phyloP scores from a whole-genome alignment of 1,140 invertebrate genomes.

The Vanessa tameamea region DNA sequence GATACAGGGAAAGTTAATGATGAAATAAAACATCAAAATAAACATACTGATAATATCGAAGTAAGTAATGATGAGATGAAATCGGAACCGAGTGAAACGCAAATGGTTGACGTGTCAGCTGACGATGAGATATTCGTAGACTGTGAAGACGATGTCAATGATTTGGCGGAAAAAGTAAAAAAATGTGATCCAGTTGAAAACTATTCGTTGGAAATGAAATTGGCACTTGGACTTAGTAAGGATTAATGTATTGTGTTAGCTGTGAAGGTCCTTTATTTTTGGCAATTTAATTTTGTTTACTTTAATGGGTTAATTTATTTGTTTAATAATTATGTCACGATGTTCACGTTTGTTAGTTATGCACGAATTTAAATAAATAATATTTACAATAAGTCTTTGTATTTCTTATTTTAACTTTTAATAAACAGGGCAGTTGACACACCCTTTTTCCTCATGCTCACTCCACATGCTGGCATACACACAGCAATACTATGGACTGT shows the following conservation, averaged over 20 bases:
- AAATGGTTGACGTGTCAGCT: constrained; percentile 25
- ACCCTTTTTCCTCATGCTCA: too few relatives aligned
- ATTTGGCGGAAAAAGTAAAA: constrained; percentile 20
- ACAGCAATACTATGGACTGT: too few relatives aligned
- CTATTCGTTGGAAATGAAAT: constrained; percentile 69
- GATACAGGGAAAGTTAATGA: constrained; percentile 26
- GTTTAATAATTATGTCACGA: neutral
- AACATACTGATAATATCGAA: constrained; percentile 19
- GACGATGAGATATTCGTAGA: constrained; percentile 64
- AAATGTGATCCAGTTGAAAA: constrained; percentile 48
- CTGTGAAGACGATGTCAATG: constrained; percentile 48
- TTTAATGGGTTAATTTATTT: constrained; percentile 12
- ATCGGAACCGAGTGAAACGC: neutral
- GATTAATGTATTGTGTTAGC: constrained; percentile 14
- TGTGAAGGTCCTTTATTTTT: constrained; percentile 8
- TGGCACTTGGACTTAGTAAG: constrained; percentile 58
- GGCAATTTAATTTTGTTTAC: constrained; percentile 24
- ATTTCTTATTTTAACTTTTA: neutral
- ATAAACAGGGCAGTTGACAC: too few relatives aligned
- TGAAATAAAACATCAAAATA: neutral
- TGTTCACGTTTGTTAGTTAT: constrained; percentile 9
- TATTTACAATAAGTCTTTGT: neutral
- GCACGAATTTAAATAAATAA: neutral
- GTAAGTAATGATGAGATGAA: constrained; percentile 18
- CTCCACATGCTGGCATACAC: too few relatives aligned